phyloP scores from a whole-genome alignment of 2,113 vertebrate species.

The Notothenia coriiceps region DNA sequence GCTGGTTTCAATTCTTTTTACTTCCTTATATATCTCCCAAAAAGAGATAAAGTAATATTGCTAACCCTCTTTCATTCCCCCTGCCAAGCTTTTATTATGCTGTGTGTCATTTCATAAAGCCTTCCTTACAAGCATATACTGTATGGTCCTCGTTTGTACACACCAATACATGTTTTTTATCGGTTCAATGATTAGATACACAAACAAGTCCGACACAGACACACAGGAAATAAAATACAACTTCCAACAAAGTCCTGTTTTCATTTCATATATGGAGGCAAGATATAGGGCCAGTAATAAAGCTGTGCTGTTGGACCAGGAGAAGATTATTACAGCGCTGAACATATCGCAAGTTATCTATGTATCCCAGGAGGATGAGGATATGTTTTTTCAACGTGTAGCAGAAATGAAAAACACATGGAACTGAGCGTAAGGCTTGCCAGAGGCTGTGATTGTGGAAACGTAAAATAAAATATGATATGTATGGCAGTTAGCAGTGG shows the following conservation, averaged over 20 bases:
- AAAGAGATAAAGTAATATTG: constrained; percentile 32
- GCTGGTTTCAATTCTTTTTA: background rate
- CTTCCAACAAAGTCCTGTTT: background rate
- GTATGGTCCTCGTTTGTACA: constrained; percentile 29
- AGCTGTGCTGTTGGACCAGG: background rate
- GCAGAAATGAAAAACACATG: background rate
- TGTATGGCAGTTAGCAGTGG: background rate
- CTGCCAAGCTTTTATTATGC: constrained; percentile 50
- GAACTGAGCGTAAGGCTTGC: background rate
- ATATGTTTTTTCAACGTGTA: background rate
- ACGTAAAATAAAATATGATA: background rate
- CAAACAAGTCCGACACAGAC: constrained; percentile 26
- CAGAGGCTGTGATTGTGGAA: background rate
- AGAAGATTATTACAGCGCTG: background rate
- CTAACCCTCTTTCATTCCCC: constrained; percentile 6
- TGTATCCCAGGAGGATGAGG: background rate
- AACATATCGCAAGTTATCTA: background rate
- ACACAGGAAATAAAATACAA: background rate
- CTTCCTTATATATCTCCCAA: constrained; percentile 35
- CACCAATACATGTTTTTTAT: constrained; percentile 49
- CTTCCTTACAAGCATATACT: background rate
- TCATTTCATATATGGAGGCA: background rate
- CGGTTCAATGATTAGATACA: constrained; percentile 36
- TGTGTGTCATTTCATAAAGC: constrained; percentile 45
- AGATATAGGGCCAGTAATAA: constrained; percentile 10